Conservation (phyloP, 1,140 invertebrate genomes). For the Pachypeltis micranthus region DNA sequence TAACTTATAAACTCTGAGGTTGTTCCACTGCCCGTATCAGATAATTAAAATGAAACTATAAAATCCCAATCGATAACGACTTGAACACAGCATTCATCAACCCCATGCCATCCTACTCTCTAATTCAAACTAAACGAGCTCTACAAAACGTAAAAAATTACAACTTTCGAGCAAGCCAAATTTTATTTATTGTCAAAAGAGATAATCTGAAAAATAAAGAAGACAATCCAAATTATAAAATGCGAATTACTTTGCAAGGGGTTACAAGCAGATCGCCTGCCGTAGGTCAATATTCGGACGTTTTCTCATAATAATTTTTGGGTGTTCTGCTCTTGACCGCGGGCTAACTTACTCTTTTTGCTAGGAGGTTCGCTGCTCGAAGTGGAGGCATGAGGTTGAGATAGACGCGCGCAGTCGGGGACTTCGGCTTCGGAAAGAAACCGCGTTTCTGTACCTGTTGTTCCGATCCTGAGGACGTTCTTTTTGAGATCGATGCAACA, state of each 20-base stretch:
- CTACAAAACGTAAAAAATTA: neutral
- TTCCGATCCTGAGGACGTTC: slow-evolving; percentile 86
- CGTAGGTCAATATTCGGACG: neutral
- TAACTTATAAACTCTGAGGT: no score
- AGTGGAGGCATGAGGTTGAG: slow-evolving; percentile 35
- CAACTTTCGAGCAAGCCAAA: no score
- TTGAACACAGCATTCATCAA: no score
- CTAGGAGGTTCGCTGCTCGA: slow-evolving; percentile 32
- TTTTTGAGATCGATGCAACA: slow-evolving; percentile 87
- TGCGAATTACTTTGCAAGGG: neutral
- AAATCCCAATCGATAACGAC: no score
- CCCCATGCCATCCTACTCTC: no score
- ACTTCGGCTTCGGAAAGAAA: slow-evolving; percentile 83
- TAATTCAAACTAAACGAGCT: neutral
- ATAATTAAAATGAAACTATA: no score
- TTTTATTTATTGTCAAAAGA: neutral
- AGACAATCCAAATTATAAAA: no score
- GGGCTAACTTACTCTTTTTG: neutral
- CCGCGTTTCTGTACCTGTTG: slow-evolving; percentile 80
- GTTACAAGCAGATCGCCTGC: neutral
- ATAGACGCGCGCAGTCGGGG: slow-evolving; percentile 49
- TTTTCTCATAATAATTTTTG: neutral
- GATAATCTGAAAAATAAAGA: neutral
- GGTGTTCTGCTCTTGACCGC: neutral
- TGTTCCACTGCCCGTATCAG: no score